Base-by-base conservation (phyloP, 2,797 vertebrate genomes). In the Gallirallus australis region DNA sequence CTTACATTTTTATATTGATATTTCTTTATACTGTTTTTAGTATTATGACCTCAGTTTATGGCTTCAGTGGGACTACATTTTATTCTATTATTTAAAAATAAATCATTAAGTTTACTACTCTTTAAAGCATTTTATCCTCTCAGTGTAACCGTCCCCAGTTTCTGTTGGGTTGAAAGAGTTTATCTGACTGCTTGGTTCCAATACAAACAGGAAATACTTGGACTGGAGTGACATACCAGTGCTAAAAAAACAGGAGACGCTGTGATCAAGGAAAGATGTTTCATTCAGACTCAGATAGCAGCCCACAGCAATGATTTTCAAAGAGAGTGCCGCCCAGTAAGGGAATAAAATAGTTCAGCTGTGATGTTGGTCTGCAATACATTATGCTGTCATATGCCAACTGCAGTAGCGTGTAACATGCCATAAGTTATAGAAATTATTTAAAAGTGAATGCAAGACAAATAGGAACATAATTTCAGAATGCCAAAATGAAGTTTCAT, bases 161-260 rank as follows among this genome's bases (percentile, higher is more conserved):
- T 91, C 87, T 71, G 15, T 68, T 47, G 82, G 16, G 35, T 48
- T 86, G 77, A 91, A 94, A 89, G 30, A 61, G 66, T 94, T 95
- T 83, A 91, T 95, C 79, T 91, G 47, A 50, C 47, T 35, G 37
- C 54, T 91, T 48, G 65, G 45, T 86, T 94, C 87, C 95, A 95
- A 88, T n/a, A 86, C 57, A 93, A 97, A 95, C 90, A 95, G 94
- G 90, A 97, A 95, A 88, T 91, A 71, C 69, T 95, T 88, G 54
- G 39, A 80, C 2, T 3, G 57, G 77, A 93, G 61, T 75, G 76
- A 90, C 76, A 80, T 59, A 69, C 50, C 88, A 76, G 47, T 61
- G 63, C 59, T 68, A 78, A 78, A 81, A 95, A 13, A 23, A 48
- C 42, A 66, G 47, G 39, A 84, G 81, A 54, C 61, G 40, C 48